Evolutionary conservation across 2,888 invertebrate species (phyloP).

Genomic region (Melipona beecheii): DNA sequence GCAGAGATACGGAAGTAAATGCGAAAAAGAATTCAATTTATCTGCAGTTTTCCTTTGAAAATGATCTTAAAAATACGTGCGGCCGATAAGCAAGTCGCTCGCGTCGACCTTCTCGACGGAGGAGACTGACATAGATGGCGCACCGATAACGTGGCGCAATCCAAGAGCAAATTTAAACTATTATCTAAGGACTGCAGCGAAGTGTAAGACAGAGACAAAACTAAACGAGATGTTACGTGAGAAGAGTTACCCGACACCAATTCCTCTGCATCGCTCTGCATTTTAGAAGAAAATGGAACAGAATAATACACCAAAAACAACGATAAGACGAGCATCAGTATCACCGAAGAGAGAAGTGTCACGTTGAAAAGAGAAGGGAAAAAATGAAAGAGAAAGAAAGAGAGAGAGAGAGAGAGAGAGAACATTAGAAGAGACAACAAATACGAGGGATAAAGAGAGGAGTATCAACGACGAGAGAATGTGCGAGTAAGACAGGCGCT

Average conservation of each 20-base stretch:
- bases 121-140: background rate
- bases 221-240: too few species aligned
- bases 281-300: background rate
- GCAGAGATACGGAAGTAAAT: background rate
- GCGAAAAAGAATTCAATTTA: background rate
- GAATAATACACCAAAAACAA: background rate
- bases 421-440: slow-evolving; percentile 20
- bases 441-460: background rate
- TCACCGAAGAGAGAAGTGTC: background rate
- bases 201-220: background rate
- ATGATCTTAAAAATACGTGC: background rate
- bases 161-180: slow-evolving; percentile 23
- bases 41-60: background rate
- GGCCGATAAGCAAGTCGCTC: slow-evolving; percentile 28
- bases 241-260: background rate
- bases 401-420: slow-evolving; percentile 8
- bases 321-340: background rate
- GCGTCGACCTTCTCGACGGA: slow-evolving; percentile 7
- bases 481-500: background rate
- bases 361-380: background rate
- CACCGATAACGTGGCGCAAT: slow-evolving; percentile 21
- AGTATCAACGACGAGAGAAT: background rate
- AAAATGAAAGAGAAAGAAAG: too few species aligned
- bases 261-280: background rate
- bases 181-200: background rate